Evolutionary conservation across 1,140 invertebrate species (phyloP).

Genomic region (Elymnias hypermnestra): DNA sequence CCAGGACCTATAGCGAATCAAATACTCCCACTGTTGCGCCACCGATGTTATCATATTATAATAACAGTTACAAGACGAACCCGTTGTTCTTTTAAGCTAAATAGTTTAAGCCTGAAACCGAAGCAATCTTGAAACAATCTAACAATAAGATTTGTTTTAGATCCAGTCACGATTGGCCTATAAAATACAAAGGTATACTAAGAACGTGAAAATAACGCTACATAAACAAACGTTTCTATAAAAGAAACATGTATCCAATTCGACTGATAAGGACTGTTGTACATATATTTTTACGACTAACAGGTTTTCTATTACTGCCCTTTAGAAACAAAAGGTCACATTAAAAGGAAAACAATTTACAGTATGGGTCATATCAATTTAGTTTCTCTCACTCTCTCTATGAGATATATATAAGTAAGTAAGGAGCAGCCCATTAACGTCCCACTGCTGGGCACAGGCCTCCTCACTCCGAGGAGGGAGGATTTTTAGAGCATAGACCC

Average conservation of each 20-base stretch:
- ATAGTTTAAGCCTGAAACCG: constrained; percentile 9
- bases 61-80: neutral
- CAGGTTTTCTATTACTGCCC: neutral
- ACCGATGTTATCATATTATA: too few species aligned
- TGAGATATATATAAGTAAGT: too few species aligned
- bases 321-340: neutral
- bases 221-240: neutral
- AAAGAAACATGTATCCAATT: neutral
- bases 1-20: too few species aligned
- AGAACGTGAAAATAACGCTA: neutral
- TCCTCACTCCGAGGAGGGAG: too few species aligned
- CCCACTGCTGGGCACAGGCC: too few species aligned
- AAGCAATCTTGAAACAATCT: constrained; percentile 12
- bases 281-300: neutral
- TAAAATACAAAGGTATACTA: constrained; percentile 14
- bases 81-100: neutral
- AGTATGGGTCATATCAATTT: too few species aligned
- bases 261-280: neutral
- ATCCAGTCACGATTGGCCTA: constrained; percentile 24
- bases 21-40: too few species aligned
- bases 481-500: too few species aligned
- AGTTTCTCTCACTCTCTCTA: too few species aligned
- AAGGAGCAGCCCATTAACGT: too few species aligned
- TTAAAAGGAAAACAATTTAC: too few species aligned
- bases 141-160: constrained; percentile 22